phyloP scores from a whole-genome alignment of 2,797 vertebrate species.

The Cryptoprocta ferox region DNA sequence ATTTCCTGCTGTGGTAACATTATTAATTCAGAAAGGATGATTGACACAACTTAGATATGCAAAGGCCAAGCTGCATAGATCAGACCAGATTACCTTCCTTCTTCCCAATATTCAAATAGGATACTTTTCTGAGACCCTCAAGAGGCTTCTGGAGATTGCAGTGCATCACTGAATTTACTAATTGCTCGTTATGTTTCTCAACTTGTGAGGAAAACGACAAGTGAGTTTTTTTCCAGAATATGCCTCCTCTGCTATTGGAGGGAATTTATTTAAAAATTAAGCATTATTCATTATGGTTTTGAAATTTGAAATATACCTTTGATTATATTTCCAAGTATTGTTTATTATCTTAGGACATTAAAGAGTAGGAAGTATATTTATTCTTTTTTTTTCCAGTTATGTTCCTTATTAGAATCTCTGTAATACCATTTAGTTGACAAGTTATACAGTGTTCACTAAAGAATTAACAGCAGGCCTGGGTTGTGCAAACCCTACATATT shows the following conservation, averaged over 20 bases:
- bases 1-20: conserved; percentile 59
- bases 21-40: conserved; percentile 69
- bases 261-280: neutral
- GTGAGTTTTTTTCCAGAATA: conserved; percentile 31
- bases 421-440: neutral
- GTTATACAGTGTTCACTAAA: neutral
- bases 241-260: neutral
- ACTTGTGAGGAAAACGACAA: conserved; percentile 54
- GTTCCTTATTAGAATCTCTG: neutral
- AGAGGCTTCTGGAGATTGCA: conserved; percentile 51
- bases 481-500: neutral
- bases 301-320: neutral
- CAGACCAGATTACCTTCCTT: conserved; percentile 60
- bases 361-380: neutral
- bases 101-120: conserved; percentile 70
- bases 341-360: neutral
- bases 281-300: neutral
- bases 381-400: neutral
- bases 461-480: neutral
- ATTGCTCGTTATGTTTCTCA: conserved; percentile 61
- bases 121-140: conserved; percentile 62
- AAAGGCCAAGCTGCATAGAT: conserved; percentile 65
- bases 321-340: neutral
- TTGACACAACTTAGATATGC: conserved; percentile 54
- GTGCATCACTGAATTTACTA: neutral